Conservation (phyloP, 2,797 vertebrate genomes). For the Ficedula albicollis region DNA sequence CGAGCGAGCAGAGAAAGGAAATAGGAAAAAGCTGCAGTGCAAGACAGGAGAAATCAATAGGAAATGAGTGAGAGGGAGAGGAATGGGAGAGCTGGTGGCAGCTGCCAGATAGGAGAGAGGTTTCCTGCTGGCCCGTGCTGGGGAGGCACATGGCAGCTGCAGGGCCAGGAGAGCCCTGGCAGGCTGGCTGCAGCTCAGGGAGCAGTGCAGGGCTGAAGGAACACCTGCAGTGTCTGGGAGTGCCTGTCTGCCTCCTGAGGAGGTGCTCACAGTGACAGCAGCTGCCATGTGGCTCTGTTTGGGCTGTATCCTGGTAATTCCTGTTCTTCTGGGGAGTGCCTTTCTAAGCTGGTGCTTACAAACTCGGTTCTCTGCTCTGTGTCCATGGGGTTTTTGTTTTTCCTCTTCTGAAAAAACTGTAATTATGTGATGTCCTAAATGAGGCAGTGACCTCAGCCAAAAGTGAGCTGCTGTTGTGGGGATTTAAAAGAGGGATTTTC, state of each 20-base stretch:
- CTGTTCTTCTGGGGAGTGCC: neutral
- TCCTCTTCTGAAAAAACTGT: neutral
- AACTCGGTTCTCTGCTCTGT: neutral
- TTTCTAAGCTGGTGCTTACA: neutral
- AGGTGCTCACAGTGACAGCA: neutral
- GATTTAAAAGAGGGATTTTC: neutral
- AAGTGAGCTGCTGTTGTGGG: neutral
- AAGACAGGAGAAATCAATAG: slow-evolving; percentile 29
- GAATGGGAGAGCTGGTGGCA: slow-evolving; percentile 5
- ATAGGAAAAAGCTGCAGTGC: slow-evolving; percentile 56
- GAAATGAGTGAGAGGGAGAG: slow-evolving; percentile 34
- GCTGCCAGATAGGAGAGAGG: slow-evolving; percentile 30
- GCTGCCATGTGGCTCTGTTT: fast-evolving
- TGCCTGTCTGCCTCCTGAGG: neutral
- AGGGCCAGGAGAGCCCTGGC: neutral
- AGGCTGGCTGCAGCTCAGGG: neutral
- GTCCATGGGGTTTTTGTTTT: fast-evolving
- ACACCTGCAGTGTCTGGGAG: fast-evolving
- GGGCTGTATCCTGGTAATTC: neutral
- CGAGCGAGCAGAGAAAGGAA: neutral
- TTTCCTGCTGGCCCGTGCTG: slow-evolving; percentile 3
- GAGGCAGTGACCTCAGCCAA: neutral
- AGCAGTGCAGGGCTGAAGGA: neutral
- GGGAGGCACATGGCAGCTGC: neutral
- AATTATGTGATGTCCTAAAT: neutral